These are phyloP conservation scores for Chaetura pelagica DNA, from an alignment of 2,113 vertebrate species.

Conservation along the genomic window DNA sequence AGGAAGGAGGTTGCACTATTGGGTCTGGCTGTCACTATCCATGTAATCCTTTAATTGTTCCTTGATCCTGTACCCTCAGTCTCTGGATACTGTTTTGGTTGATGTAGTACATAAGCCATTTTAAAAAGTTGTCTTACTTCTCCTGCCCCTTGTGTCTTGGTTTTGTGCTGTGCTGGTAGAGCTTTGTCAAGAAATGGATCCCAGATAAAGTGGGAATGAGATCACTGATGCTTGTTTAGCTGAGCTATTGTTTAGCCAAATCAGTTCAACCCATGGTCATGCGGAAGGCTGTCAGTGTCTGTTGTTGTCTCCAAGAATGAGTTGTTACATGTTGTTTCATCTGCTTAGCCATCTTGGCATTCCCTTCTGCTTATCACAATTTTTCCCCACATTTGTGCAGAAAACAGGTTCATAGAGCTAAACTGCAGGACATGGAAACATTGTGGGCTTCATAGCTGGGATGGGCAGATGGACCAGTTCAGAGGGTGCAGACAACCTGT, in stretches of 20 bases:
- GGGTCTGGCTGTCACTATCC: neutral
- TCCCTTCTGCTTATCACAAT: neutral
- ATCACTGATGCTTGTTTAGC: neutral
- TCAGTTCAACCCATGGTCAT: neutral
- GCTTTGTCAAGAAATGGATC: neutral
- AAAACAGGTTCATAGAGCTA: neutral
- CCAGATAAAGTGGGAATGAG: neutral
- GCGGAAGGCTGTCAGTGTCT: neutral
- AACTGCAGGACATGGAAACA: neutral
- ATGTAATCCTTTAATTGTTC: neutral
- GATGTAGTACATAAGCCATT: rapidly evolving
- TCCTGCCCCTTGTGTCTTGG: neutral
- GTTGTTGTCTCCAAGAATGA: too few species aligned
- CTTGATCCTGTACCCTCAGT: neutral
- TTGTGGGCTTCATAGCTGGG: neutral
- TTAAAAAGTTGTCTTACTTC: neutral
- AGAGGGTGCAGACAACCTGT: too few species aligned
- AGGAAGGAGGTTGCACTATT: neutral
- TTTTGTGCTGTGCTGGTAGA: neutral
- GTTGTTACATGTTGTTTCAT: rapidly evolving
- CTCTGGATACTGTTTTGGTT: neutral
- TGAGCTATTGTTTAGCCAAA: neutral
- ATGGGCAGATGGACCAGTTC: too few species aligned
- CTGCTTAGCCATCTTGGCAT: neutral
- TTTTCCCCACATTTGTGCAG: neutral